Conservation (phyloP, 1,140 invertebrate genomes). For the Ericerus pela region DNA sequence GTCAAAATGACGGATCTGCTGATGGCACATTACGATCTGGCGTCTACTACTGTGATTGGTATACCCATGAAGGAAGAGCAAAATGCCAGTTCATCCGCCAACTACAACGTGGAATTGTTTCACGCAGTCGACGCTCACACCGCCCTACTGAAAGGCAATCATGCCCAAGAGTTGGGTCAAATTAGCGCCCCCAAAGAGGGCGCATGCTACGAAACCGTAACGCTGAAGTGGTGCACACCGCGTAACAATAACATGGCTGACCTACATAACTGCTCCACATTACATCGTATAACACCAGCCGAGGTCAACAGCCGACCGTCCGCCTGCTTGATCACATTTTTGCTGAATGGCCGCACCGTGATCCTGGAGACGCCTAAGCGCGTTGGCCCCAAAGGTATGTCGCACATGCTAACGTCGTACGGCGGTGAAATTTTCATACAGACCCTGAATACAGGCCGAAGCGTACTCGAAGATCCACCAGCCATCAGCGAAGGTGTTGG, state of each 20-base stretch:
- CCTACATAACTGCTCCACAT: slow-evolving; percentile 61
- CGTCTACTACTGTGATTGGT: slow-evolving; percentile 89
- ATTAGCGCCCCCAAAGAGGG: slow-evolving; percentile 41
- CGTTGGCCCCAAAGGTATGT: slow-evolving; percentile 66
- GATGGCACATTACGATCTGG: slow-evolving; percentile 75
- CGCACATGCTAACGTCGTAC: slow-evolving; percentile 83
- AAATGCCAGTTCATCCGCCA: slow-evolving; percentile 91
- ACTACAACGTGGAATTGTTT: slow-evolving; percentile 94
- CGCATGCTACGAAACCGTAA: slow-evolving; percentile 56
- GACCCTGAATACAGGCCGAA: slow-evolving; percentile 66
- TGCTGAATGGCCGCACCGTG: slow-evolving; percentile 82
- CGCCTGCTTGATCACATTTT: slow-evolving; percentile 89
- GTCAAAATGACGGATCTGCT: slow-evolving; percentile 58
- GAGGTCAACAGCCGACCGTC: slow-evolving; percentile 89
- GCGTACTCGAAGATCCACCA: slow-evolving; percentile 85
- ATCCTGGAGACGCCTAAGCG: slow-evolving; percentile 80
- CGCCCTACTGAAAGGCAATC: slow-evolving; percentile 48
- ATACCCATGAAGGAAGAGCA: slow-evolving; percentile 99
- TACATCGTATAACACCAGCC: slow-evolving; percentile 83
- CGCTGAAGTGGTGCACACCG: slow-evolving; percentile 91
- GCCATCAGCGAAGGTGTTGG: slow-evolving; percentile 87
- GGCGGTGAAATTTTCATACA: slow-evolving; percentile 95
- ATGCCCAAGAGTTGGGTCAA: slow-evolving; percentile 24
- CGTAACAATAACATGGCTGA: slow-evolving; percentile 55
- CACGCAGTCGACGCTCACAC: slow-evolving; percentile 72